These are phyloP conservation scores for Ommatoiulus sabulosus DNA, from an alignment of 2,888 invertebrate genomes.

Conservation along the genomic window DNA sequence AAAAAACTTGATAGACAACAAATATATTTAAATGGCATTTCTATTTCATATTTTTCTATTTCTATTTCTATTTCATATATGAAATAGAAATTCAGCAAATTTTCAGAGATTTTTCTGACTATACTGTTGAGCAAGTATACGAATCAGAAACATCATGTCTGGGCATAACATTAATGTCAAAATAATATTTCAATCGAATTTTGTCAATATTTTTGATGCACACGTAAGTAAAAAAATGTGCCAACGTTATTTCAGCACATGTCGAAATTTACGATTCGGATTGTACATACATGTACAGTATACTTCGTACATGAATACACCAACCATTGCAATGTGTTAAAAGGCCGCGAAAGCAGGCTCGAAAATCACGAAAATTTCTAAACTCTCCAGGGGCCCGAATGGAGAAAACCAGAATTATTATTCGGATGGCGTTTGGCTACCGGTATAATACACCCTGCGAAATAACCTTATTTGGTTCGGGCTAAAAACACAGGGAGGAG, in stretches of 20 bases:
- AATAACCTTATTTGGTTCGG: constrained; percentile 34
- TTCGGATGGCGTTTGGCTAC: constrained; percentile 34
- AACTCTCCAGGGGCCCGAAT: neutral
- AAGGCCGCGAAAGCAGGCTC: constrained; percentile 8
- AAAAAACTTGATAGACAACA: too few relatives aligned
- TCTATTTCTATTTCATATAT: too few relatives aligned
- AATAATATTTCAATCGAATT: neutral
- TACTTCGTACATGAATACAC: too few relatives aligned
- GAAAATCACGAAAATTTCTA: constrained; percentile 32
- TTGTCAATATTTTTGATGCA: too few relatives aligned
- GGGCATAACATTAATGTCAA: neutral
- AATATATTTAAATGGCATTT: too few relatives aligned
- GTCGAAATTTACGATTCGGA: neutral
- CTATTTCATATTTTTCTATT: too few relatives aligned
- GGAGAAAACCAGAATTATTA: constrained; percentile 22
- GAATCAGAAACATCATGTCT: neutral
- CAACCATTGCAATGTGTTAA: neutral
- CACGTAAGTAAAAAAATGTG: too few relatives aligned
- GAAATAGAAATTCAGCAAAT: too few relatives aligned
- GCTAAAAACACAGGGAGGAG: constrained; percentile 4
- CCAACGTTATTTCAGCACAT: neutral
- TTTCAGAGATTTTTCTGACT: too few relatives aligned
- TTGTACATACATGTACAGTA: neutral
- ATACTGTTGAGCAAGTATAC: too few relatives aligned
- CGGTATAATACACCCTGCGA: constrained; percentile 19